Percentiles rank a stretch among this genome's conserved stretches.
These are phyloP conservation scores for Trimorus sp. DNA, from an alignment of 2,888 invertebrate genomes.

Conservation along the genomic window DNA sequence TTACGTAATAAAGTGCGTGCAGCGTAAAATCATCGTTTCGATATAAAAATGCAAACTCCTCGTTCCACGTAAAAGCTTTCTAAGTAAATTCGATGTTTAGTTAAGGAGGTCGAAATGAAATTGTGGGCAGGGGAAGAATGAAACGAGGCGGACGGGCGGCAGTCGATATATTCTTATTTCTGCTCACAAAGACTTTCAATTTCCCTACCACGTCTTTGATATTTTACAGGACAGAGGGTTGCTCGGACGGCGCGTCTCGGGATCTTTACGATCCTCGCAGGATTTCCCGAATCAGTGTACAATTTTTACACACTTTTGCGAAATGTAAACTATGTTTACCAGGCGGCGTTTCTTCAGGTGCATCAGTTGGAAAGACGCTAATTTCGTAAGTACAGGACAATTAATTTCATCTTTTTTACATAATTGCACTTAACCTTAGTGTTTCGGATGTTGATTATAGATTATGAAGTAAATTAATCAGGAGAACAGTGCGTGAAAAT, in stretches of 20 bases:
- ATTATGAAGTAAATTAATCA: too few relatives aligned
- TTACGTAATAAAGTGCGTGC: too few relatives aligned
- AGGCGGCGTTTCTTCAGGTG: too few relatives aligned
- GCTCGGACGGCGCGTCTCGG: conserved; percentile 69
- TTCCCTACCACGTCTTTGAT: conserved; percentile 78
- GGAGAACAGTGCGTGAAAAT: too few relatives aligned
- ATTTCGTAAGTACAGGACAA: too few relatives aligned
- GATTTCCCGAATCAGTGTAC: conserved; percentile 48
- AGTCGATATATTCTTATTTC: conserved; percentile 79
- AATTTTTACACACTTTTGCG: conserved; percentile 46
- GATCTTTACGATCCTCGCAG: conserved; percentile 37
- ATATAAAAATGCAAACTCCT: conserved; percentile 41
- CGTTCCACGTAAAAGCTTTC: conserved; percentile 44
- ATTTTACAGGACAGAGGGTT: conserved; percentile 73
- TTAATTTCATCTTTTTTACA: too few relatives aligned
- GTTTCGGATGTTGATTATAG: too few relatives aligned
- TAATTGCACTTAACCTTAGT: too few relatives aligned
- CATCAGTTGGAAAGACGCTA: too few relatives aligned
- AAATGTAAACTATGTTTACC: conserved; percentile 20
- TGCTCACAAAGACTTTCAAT: conserved; percentile 80
- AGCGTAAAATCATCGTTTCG: not conserved
- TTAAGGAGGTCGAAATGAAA: conserved; percentile 45
- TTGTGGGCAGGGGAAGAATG: conserved; percentile 39
- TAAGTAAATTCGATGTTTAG: conserved; percentile 52
- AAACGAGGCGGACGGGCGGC: conserved; percentile 43